Evolutionary conservation across 2,113 vertebrate species (phyloP).

Genomic region (Steatornis caripensis): DNA sequence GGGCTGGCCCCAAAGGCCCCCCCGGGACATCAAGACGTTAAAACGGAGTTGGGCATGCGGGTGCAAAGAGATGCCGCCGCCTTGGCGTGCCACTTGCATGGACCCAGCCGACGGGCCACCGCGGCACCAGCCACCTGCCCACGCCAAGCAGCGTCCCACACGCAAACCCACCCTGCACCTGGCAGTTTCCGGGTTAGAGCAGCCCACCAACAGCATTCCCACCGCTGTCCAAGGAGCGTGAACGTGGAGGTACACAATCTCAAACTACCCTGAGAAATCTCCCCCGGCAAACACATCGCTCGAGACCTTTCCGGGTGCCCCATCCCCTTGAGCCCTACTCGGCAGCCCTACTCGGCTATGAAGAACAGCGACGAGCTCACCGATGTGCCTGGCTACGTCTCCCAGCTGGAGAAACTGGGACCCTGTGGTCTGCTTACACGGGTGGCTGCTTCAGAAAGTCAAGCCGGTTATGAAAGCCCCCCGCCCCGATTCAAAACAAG

Average conservation of each 20-base stretch:
- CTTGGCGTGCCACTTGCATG: background rate
- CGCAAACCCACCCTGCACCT: background rate
- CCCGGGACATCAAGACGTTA: background rate
- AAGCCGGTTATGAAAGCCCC: background rate
- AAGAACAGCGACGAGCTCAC: background rate
- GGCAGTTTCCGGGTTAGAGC: background rate
- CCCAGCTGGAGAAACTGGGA: background rate
- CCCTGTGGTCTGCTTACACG: rapidly evolving
- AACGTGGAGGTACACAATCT: rapidly evolving
- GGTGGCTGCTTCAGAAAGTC: background rate
- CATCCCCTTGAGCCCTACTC: background rate
- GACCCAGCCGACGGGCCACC: background rate
- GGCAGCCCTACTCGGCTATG: rapidly evolving
- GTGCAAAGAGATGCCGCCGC: background rate
- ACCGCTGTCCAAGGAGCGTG: background rate
- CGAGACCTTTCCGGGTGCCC: background rate
- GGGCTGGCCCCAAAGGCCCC: background rate
- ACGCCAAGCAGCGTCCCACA: background rate
- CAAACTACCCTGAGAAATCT: background rate
- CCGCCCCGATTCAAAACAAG: background rate
- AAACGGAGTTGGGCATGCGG: background rate
- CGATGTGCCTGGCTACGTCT: background rate
- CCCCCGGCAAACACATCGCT: background rate
- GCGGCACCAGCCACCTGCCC: background rate
- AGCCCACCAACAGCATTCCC: background rate